These are phyloP conservation scores for Alloscopus bannaensis DNA, from an alignment of 2,888 invertebrate genomes.

Conservation along the genomic window DNA sequence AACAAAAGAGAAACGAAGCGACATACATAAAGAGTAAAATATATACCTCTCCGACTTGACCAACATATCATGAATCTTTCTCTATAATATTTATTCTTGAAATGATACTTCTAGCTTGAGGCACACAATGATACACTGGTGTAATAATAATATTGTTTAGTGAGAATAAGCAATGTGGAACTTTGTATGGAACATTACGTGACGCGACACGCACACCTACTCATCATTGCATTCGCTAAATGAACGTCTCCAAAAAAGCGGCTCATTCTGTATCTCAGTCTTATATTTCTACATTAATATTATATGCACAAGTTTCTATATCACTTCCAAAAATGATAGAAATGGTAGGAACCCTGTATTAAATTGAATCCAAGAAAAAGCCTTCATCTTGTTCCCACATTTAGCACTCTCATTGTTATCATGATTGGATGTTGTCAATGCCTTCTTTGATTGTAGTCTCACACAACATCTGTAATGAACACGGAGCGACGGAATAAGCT, in stretches of 20 bases:
- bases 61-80: conserved; percentile 17
- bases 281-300: too few relatives aligned
- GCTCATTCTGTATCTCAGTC: not conserved
- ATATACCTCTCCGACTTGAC: too few relatives aligned
- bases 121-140: too few relatives aligned
- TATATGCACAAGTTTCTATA: too few relatives aligned
- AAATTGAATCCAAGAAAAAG: conserved; percentile 12
- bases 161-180: conserved; percentile 39
- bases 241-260: conserved; percentile 17
- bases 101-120: too few relatives aligned
- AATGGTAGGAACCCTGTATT: too few relatives aligned
- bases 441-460: conserved; percentile 42
- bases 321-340: too few relatives aligned
- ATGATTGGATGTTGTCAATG: conserved; percentile 55
- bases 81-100: too few relatives aligned
- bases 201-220: conserved; percentile 54
- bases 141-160: too few relatives aligned
- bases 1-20: conserved; percentile 14
- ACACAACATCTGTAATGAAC: not conserved
- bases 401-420: conserved; percentile 46
- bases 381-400: conserved; percentile 36
- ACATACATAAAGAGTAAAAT: not conserved
- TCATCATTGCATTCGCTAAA: conserved; percentile 48
- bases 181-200: conserved; percentile 46
- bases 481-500: not conserved